phyloP scores from a whole-genome alignment of 2,113 vertebrate species.

The Phodopus roborovskii region DNA sequence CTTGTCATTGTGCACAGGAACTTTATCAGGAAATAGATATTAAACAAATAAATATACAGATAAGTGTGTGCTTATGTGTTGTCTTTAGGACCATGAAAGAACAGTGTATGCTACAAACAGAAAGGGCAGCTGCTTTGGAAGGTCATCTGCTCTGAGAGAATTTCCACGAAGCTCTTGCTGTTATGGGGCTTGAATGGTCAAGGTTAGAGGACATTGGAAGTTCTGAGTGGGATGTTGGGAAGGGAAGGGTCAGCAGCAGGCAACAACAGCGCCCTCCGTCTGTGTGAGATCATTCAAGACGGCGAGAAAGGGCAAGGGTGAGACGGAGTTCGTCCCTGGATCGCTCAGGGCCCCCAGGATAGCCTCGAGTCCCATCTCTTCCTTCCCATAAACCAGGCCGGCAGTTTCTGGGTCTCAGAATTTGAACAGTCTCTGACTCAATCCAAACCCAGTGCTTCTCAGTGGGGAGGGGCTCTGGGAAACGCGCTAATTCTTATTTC shows the following conservation, averaged over 20 bases:
- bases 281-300: not conserved
- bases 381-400: not conserved
- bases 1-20: slow-evolving; percentile 1
- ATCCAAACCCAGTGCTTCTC: not conserved
- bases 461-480: not conserved
- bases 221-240: not conserved
- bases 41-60: not conserved
- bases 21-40: not conserved
- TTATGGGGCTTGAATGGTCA: not conserved
- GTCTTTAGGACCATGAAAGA: not conserved
- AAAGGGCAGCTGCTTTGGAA: not conserved
- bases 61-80: not conserved
- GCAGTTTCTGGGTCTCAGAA: not conserved
- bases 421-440: not conserved
- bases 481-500: not conserved
- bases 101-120: not conserved
- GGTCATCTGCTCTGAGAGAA: not conserved
- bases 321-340: not conserved
- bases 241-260: not conserved
- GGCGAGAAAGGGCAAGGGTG: not conserved
- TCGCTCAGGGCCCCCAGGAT: not conserved
- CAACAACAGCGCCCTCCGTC: not conserved
- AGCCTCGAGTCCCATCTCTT: not conserved
- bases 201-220: not conserved
- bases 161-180: not conserved